Percentiles rank a stretch among this genome's conserved stretches.
Conservation (phyloP, 2,113 vertebrate genomes). For the Archilochus colubris region DNA sequence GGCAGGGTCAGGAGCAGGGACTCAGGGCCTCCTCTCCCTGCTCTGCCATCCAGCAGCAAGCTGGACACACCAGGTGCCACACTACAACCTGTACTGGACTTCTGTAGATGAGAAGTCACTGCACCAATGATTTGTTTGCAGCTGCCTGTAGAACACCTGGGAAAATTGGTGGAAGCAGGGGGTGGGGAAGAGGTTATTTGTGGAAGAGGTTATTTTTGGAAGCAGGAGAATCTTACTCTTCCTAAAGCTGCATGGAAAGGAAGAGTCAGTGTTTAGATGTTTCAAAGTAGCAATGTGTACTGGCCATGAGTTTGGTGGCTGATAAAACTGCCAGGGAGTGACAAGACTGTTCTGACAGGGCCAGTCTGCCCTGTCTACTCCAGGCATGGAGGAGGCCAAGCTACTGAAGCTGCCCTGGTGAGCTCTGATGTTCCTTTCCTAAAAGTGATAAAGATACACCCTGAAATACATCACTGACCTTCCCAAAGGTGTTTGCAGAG, state of each 20-base stretch:
- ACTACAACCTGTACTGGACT: background rate
- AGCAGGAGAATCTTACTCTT: background rate
- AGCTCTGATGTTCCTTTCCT: background rate
- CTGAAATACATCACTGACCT: background rate
- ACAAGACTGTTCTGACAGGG: background rate
- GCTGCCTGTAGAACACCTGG: constrained; percentile 30
- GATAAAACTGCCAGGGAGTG: background rate
- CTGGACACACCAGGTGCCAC: background rate
- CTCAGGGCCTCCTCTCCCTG: background rate
- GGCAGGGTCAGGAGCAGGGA: background rate
- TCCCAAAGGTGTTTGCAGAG: background rate
- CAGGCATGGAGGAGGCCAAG: background rate
- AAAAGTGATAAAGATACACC: background rate
- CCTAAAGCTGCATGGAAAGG: background rate
- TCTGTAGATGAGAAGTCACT: background rate
- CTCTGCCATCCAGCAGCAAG: background rate
- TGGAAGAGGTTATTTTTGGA: constrained; percentile 58
- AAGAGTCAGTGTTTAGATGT: background rate
- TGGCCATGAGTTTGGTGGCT: background rate
- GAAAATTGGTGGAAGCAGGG: background rate
- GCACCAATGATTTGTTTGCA: background rate
- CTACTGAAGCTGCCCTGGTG: background rate
- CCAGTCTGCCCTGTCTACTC: background rate
- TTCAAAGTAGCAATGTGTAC: background rate
- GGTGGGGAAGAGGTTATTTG: constrained; percentile 7